Evolutionary conservation across 2,797 vertebrate genomes (phyloP), one percentile per base, ranked within the genome.

Genomic region (Odontamblyopus rebecca): DNA sequence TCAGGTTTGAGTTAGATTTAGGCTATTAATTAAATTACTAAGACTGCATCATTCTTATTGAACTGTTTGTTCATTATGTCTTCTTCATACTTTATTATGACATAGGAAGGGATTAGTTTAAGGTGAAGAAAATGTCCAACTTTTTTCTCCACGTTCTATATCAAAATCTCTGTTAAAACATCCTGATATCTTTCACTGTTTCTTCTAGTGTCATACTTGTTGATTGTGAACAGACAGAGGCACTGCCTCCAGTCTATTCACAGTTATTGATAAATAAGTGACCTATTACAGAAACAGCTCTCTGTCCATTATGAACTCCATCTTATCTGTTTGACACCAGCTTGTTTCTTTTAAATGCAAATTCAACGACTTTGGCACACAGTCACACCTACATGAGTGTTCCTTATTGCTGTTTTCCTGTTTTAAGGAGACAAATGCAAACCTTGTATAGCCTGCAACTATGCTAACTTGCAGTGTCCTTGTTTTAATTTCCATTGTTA

Each of bases 261-360:
- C 13, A 64, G 62, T 48, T 64, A 64, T 27, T 66, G 64, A 66
- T 66, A 66, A 83, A 84, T 86, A 61, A 86, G 80, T 87, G 61
- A 89, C 75, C 81, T 76, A 79, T 86, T 88, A 81, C 59, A 44
- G 27, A 30, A 41, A 71, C 65, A 69, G 23, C 35, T 56, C 76
- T 80, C 70, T 77, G 73, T 78, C 76, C 69, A 26, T 71, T 63
- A 71, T 67, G 73, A 79, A 67, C 69, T 48, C 38, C 65, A 67
- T 48, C 70, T 65, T 13, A 6, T 27, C 57, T 27, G 51, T 65
- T 77, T 82, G 68, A 78, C 72, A 65, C 63, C 64, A 73, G 73
- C 67, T 56, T 19, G 3, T 26, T 7, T 48, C 77, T 87, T 88
- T 85, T 69, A 87, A 79, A 84, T 85, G 78, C 48, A 73, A 82